Base-by-base conservation (phyloP, 30 jellyfish, hydroid and myxozoan species). In the Aurelia coerulea region DNA sequence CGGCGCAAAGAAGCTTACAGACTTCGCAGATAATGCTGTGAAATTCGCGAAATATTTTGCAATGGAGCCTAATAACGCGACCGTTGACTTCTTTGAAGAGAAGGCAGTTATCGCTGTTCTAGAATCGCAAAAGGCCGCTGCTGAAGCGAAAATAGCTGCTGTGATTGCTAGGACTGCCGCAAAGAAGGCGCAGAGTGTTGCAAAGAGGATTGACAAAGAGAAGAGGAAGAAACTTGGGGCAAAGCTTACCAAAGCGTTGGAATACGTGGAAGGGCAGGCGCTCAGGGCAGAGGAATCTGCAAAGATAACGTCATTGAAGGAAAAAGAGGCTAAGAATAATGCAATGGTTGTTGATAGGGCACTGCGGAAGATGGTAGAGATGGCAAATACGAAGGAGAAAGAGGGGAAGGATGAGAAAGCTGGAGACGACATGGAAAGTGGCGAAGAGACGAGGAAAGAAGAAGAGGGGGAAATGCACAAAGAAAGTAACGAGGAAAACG, bases 111-210 rank as follows among this genome's bases (percentile, higher is more conserved):
- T 93, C 17, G 96, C 98, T 19, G 96, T 93, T 3, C 64, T 93
- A 12, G 97, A 88, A 65, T 95, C 98, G 15, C 97, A 93, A 78
- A 88, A 84, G 35, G 97, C 98, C 12, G 96, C 98, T 11, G 82
- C 83, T 4, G 98, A 89, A 66, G 98, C 98, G 16, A 88, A 78
- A 60, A 93, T 87, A 1, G 93, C 95, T 12, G 96, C 98, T 13
- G 68, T 65, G 59, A 68, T 74, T 19, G 97, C 97, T 3, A 88
- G 69, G 73, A 68, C 52, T 14, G 98, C 98, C 10, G 92, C 93
- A 3, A 68, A 56, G 69, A 93, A 78, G 56, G 94, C 90, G 10
- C 51, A 64, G 32, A 80, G 33, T 1, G 69, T 79, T 58, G 86
- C 80, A 51, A 75, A 51, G 31, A 76, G 78, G 56, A 50, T 73